Evolutionary conservation across 2,797 vertebrate species (phyloP).

Genomic region (Taenioides sp.): DNA sequence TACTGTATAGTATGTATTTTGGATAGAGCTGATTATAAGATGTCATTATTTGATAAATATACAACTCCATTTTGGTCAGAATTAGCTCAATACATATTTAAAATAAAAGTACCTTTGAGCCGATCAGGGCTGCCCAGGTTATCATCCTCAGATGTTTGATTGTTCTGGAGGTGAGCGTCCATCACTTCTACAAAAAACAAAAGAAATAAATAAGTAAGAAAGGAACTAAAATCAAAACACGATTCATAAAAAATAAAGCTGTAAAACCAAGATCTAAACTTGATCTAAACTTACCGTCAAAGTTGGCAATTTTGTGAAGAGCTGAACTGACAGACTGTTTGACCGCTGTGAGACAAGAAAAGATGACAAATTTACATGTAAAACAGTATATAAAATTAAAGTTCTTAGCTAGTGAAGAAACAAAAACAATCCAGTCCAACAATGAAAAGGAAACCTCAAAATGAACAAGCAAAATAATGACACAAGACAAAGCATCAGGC

Average conservation of each 20-base stretch:
- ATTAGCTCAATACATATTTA: neutral
- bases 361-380: neutral
- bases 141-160: slow-evolving; percentile 76
- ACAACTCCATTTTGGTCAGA: too few relatives aligned
- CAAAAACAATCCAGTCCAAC: neutral
- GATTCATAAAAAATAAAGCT: neutral
- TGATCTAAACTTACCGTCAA: slow-evolving; percentile 71
- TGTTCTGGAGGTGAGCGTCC: slow-evolving; percentile 82
- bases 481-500: neutral
- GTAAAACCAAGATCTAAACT: neutral
- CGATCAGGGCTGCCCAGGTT: slow-evolving; percentile 75
- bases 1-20: too few relatives aligned
- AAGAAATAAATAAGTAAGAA: neutral
- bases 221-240: neutral
- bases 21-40: too few relatives aligned
- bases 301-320: slow-evolving; percentile 77
- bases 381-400: neutral
- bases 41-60: too few relatives aligned
- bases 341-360: slow-evolving; percentile 60
- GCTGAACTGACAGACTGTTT: slow-evolving; percentile 77
- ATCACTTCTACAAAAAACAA: slow-evolving; percentile 66
- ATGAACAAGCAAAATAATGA: neutral
- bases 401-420: neutral
- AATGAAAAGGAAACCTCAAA: neutral
- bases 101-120: slow-evolving; percentile 69